Conservation (phyloP, 2,888 invertebrate genomes). For the Anthrax anthrax region DNA sequence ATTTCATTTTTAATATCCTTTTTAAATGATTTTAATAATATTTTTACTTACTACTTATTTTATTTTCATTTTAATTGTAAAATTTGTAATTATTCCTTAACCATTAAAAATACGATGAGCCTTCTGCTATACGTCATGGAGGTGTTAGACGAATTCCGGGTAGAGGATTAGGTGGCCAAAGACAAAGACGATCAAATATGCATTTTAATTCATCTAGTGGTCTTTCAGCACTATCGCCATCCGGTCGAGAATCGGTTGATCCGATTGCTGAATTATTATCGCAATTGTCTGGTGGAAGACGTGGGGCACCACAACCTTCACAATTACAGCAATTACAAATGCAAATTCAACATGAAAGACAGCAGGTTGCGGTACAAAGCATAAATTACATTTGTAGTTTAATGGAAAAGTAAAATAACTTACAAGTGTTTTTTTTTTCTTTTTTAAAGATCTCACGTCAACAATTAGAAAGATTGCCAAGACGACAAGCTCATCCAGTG, state of each 20-base stretch:
- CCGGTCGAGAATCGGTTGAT: slow-evolving; percentile 82
- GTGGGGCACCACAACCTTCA: slow-evolving; percentile 47
- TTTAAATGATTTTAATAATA: slow-evolving; percentile 27
- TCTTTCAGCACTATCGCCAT: slow-evolving; percentile 73
- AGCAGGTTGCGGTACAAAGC: slow-evolving; percentile 56
- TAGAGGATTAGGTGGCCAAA: slow-evolving; percentile 57
- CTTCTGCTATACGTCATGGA: slow-evolving; percentile 60
- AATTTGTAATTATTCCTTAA: slow-evolving; percentile 11
- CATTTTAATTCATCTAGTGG: slow-evolving; percentile 84
- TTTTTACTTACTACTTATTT: slow-evolving; percentile 2
- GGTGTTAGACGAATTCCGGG: slow-evolving; percentile 67
- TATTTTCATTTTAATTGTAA: not conserved
- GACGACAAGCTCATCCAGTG: slow-evolving; percentile 59
- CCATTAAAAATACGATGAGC: slow-evolving; percentile 58
- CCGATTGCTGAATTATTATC: slow-evolving; percentile 92
- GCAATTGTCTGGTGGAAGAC: slow-evolving; percentile 85
- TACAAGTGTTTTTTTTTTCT: not conserved
- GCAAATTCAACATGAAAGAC: slow-evolving; percentile 82
- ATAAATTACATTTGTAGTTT: not conserved
- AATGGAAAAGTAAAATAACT: too few relatives aligned
- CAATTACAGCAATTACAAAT: slow-evolving; percentile 89
- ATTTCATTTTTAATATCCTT: slow-evolving; percentile 78
- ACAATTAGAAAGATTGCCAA: slow-evolving; percentile 77
- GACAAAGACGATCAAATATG: slow-evolving; percentile 84
- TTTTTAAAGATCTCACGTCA: slow-evolving; percentile 59